Conservation (phyloP, 1,140 invertebrate species). For the Homarus americanus region DNA sequence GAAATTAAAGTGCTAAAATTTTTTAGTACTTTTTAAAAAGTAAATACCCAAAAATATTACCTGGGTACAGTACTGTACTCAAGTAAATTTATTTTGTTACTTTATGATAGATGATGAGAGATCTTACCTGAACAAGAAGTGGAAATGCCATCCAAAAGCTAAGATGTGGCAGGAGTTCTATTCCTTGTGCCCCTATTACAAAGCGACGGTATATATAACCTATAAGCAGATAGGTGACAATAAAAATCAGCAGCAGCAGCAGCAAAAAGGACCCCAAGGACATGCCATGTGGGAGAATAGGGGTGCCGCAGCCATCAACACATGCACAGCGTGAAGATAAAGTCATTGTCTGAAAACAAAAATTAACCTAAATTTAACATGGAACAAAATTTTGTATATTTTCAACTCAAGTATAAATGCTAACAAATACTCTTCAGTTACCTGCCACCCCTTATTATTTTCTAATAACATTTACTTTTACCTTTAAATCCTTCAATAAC, state of each 20-base stretch:
- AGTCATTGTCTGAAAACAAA: conserved; percentile 38
- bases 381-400: too few species aligned
- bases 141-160: conserved; percentile 56
- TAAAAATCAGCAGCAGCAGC: conserved; percentile 27
- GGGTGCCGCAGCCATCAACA: conserved; percentile 29
- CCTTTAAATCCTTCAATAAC: too few species aligned
- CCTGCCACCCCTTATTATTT: too few species aligned
- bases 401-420: too few species aligned
- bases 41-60: too few species aligned
- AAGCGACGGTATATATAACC: conserved; percentile 40
- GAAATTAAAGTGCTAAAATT: neutral
- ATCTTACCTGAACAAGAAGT: conserved; percentile 42
- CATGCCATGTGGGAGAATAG: conserved; percentile 46
- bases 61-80: neutral
- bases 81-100: too few species aligned
- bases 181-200: conserved; percentile 49
- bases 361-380: neutral
- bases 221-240: conserved; percentile 14
- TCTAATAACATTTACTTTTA: too few species aligned
- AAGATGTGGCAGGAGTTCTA: conserved; percentile 42
- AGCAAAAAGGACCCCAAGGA: conserved; percentile 43
- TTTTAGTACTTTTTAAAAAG: too few species aligned
- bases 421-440: too few species aligned
- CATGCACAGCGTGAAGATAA: conserved; percentile 47
- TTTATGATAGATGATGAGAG: too few species aligned